Conservation (phyloP, 2,113 vertebrate species). For the Rhagologus leucostigma region DNA sequence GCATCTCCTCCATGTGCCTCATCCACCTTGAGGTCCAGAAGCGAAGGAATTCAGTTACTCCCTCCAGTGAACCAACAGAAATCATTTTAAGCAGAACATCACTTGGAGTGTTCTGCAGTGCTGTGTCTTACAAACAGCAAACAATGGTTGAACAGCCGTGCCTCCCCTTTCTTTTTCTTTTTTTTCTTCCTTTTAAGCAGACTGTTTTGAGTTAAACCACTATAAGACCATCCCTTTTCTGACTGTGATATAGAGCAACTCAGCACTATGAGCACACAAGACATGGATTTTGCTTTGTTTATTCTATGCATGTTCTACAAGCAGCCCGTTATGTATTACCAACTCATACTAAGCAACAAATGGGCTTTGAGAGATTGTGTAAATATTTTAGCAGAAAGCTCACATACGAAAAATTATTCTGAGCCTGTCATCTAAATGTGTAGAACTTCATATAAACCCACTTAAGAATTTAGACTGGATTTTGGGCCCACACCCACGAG, state of each 20-base stretch:
- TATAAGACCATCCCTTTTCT: neutral
- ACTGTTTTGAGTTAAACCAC: neutral
- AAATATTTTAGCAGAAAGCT: constrained; percentile 22
- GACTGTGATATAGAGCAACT: neutral
- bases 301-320: neutral
- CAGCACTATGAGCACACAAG: neutral
- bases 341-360: neutral
- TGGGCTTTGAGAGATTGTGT: neutral
- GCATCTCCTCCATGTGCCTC: neutral
- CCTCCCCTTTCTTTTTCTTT: rapidly evolving
- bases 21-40: neutral
- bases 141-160: neutral
- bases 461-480: neutral
- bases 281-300: neutral
- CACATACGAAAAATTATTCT: neutral
- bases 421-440: neutral
- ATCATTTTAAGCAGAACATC: neutral
- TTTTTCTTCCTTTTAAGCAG: neutral
- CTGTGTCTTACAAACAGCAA: neutral
- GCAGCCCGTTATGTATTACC: neutral
- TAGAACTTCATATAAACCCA: neutral
- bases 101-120: neutral
- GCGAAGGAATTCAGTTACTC: neutral
- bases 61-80: neutral
- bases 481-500: neutral